Evolutionary conservation across 2,888 invertebrate genomes (phyloP), one percentile per base, ranked within the genome.

Genomic region (Yponomeuta malinellus): DNA sequence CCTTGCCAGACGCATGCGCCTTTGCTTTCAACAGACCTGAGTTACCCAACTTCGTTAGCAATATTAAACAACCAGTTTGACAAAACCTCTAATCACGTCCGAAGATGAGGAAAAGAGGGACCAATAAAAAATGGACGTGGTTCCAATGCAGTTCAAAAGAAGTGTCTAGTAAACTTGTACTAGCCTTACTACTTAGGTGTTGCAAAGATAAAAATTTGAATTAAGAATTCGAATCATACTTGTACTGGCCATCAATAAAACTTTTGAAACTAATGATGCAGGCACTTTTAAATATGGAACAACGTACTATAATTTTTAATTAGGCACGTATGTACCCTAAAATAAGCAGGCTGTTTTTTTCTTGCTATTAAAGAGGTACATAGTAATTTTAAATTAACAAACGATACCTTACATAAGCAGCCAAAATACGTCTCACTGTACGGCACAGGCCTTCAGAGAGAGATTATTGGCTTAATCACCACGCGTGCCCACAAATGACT

Each of bases 1-100:
- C 89, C 89, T 88, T 86, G 89, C 70, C 73, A 67, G 63, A 71
- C 78, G 74, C 79, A 76, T 76, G 81, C 79, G 78, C 78, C 77
- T 29, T 70, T 70, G 83, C 87, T 89, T 87, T 87, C 89, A 77
- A 88, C 87, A 85, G 72, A 63, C 78, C 76, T 70, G 71, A 73
- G 80, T 87, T 86, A 78, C 86, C 73, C 84, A 86, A 87, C 78
- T 64, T n/a, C 31, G 43, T 70, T 69, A 29, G 52, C 29, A 69
- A 69, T 59, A 23, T 31, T 48, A 68, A 23, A 12, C 12, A 10
- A 48, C 68, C 68, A 23, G 23, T 68, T 68, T n/a, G 43, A 68
- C n/a, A 10, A 9, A 68, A 68, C 68, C 37, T 9, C 68, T 48
- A 2, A n/a, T 12, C 48, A 9, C 43, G 9, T 23, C 48, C 23